Evolutionary conservation across 2,797 vertebrate genomes (phyloP).

Genomic region (Monodelphis domestica): DNA sequence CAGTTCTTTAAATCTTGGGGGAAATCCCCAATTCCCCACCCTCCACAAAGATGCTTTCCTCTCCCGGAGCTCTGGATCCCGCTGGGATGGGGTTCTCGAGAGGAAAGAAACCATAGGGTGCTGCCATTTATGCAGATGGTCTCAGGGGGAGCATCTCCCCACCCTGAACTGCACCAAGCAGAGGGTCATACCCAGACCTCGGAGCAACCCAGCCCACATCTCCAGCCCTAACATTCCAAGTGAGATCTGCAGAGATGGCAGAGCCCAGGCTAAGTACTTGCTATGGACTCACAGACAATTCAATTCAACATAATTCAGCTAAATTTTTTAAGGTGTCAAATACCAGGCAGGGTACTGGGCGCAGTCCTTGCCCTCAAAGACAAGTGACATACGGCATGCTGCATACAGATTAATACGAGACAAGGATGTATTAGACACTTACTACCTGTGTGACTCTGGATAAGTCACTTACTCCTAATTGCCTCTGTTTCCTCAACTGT

Average conservation of each 20-base stretch:
- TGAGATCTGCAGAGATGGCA: not conserved
- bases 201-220: not conserved
- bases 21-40: not conserved
- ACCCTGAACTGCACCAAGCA: not conserved
- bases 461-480: no score
- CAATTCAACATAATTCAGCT: not conserved
- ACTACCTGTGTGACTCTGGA: no score
- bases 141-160: not conserved
- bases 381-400: not conserved
- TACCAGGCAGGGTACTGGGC: not conserved
- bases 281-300: not conserved
- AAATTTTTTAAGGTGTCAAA: not conserved
- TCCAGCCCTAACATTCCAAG: not conserved
- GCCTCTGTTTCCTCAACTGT: no score
- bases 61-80: not conserved
- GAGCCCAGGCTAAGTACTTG: not conserved
- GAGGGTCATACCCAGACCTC: no score
- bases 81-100: not conserved
- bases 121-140: not conserved
- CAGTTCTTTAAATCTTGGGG: not conserved
- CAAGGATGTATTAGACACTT: no score
- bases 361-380: not conserved
- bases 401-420: not conserved
- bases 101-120: not conserved
- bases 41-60: not conserved